Base-by-base conservation (phyloP, 2,113 vertebrate species). In the Carassius gibelio region DNA sequence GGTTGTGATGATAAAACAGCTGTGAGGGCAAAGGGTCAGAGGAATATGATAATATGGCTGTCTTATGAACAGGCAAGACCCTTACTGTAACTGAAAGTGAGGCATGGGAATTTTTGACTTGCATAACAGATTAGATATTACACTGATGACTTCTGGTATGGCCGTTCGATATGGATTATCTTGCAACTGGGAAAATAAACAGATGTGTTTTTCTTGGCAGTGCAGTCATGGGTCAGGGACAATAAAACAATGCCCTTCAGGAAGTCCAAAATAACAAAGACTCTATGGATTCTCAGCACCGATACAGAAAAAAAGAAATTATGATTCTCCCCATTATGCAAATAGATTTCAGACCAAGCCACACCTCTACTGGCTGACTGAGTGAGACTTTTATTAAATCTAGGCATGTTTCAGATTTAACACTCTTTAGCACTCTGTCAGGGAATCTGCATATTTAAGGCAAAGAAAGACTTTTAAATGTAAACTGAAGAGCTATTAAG, bases 111-210 rank as follows among this genome's bases (percentile, higher is more conserved):
- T 19, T 6, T 8, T 57, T 23, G 61, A 11, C 42, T 72, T 72
- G 62, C 26, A 3, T 66, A 84, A 81, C 21, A 61, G 26, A 74
- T 79, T 62, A 50, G 30, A 75, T 42, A 59, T 45, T 74, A n/a
- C n/a, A 34, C 2, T 21, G 6, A 64, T 23, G 52, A 48, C 23
- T 48, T 72, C 52, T 61, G 42, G 61, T 68, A 66, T 5, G 38
- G 13, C n/a, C 42, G 5, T 48, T 30, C 3, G 2, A n/a, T 59
- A 68, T 64, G 21, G 6, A 42, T 45, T 62, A 62, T 62, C 4
- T 17, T 34, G 64, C 30, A 36, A 69, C 8, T 66, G 9, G 68
- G 62, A 86, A 87, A 91, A 89, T 21, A 86, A 88, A 77, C 19
- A 50, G 23, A 21, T 81, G 61, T 76, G 48, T 21, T 57, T 52